A percentile compares a stretch with the other conserved stretches of the same genome.
phyloP scores from a whole-genome alignment of 2,113 vertebrate genomes.

The Halichoeres trimaculatus region DNA sequence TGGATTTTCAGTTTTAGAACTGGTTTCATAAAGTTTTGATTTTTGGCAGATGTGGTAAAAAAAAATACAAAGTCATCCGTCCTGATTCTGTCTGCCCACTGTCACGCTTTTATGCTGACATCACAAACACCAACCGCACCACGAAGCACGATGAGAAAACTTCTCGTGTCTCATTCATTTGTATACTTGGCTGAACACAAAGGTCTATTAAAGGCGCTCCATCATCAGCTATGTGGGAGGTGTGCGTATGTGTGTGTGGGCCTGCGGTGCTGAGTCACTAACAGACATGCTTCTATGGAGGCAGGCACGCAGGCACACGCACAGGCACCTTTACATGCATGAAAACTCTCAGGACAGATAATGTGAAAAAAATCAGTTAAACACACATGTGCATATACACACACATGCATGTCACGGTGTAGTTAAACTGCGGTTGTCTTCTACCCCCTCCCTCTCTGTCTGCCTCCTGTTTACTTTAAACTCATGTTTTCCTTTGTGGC shows the following conservation, averaged over 20 bases:
- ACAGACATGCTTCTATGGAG: constrained; percentile 15
- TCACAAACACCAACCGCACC: constrained; percentile 24
- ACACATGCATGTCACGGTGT: constrained; percentile 18
- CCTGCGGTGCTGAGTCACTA: constrained; percentile 54
- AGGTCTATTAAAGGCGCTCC: constrained; percentile 30
- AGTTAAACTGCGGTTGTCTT: constrained; percentile 50
- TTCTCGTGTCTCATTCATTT: constrained; percentile 17
- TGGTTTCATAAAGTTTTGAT: background rate
- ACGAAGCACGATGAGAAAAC: constrained; percentile 20
- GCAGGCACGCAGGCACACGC: constrained; percentile 4
- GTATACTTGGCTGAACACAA: constrained; percentile 3
- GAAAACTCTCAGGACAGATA: background rate
- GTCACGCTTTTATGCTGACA: constrained; percentile 46
- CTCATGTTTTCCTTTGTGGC: constrained; percentile 68
- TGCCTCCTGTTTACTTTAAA: constrained; percentile 71
- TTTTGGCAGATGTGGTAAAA: background rate
- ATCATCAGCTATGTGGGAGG: constrained; percentile 51
- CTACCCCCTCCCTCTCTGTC: constrained; percentile 36
- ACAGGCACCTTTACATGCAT: constrained; percentile 22
- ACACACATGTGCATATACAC: constrained; percentile 3
- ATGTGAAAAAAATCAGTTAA: background rate
- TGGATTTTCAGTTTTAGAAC: no score
- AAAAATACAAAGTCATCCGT: constrained; percentile 23
- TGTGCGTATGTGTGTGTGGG: constrained; percentile 27
- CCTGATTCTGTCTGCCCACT: constrained; percentile 7